Percentiles rank a stretch among this genome's conserved stretches.
phyloP scores from a whole-genome alignment of 2,888 invertebrate species.

The Aleiodes leptofemur region DNA sequence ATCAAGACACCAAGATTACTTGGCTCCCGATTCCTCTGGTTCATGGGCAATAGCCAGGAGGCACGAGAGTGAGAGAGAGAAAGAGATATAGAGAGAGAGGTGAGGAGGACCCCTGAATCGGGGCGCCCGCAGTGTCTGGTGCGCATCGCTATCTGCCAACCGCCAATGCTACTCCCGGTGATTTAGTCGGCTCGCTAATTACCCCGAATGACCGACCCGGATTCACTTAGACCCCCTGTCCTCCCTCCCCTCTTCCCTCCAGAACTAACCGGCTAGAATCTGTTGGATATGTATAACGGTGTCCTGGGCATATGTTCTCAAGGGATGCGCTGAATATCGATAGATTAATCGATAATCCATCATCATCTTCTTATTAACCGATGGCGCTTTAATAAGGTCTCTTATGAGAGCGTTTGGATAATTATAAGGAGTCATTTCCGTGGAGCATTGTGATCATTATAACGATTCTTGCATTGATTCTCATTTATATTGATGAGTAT shows the following conservation, averaged over 20 bases:
- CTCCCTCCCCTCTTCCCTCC: slow-evolving; percentile 35
- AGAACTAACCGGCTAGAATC: slow-evolving; percentile 32
- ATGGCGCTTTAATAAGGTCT: too few relatives aligned
- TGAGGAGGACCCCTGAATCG: slow-evolving; percentile 54
- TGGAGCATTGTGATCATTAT: too few relatives aligned
- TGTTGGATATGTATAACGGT: slow-evolving; percentile 30
- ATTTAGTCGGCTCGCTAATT: slow-evolving; percentile 72
- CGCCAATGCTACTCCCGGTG: slow-evolving; percentile 64
- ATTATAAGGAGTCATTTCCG: too few relatives aligned
- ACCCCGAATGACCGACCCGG: slow-evolving; percentile 65
- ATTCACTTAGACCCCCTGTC: slow-evolving; percentile 63
- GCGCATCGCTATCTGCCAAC: slow-evolving; percentile 65
- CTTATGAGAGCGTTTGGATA: too few relatives aligned
- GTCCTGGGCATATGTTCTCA: slow-evolving; percentile 36
- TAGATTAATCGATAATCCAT: slow-evolving; percentile 41
- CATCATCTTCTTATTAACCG: background rate
- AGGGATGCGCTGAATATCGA: slow-evolving; percentile 33
- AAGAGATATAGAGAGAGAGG: slow-evolving; percentile 1
- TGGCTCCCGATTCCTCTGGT: slow-evolving; percentile 49
- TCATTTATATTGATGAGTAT: too few relatives aligned
- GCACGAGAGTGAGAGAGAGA: background rate
- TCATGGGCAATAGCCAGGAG: slow-evolving; percentile 42
- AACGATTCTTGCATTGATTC: too few relatives aligned
- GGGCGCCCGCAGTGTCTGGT: slow-evolving; percentile 64
- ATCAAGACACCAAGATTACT: slow-evolving; percentile 22